These are phyloP conservation scores for Hippopotamyrus pictus DNA, from an alignment of 2,797 vertebrate species.

Conservation along the genomic window DNA sequence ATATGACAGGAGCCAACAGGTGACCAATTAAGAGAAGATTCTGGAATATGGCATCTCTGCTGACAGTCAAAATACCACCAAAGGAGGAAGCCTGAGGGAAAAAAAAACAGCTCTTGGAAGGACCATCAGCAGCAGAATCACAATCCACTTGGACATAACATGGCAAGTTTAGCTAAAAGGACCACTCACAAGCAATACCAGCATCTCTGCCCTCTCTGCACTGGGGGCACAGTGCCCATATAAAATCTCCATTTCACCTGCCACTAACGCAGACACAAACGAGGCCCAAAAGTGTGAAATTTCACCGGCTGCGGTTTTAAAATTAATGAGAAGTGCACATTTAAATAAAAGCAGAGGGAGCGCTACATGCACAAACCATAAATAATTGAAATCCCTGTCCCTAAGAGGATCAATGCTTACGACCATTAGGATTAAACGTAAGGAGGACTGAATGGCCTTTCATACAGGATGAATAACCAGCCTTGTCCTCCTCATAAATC, in stretches of 20 bases:
- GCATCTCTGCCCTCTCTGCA: neutral
- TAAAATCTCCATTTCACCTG: neutral
- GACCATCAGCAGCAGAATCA: neutral
- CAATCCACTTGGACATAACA: neutral
- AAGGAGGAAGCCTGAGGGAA: neutral
- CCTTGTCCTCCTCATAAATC: slow-evolving; percentile 27
- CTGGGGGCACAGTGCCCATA: neutral
- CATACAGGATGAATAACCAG: slow-evolving; percentile 35
- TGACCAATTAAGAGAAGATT: slow-evolving; percentile 6
- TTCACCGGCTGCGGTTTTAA: neutral
- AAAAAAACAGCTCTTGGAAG: neutral
- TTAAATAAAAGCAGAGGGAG: neutral
- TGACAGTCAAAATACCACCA: neutral
- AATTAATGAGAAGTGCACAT: neutral
- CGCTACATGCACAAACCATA: neutral
- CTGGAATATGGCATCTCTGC: neutral
- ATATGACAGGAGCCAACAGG: neutral
- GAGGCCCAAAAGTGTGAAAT: neutral
- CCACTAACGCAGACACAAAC: neutral
- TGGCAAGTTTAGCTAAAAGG: neutral
- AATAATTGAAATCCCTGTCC: slow-evolving; percentile 8
- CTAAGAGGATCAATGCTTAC: slow-evolving; percentile 16
- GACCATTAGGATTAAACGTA: slow-evolving; percentile 60
- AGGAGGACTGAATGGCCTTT: slow-evolving; percentile 45
- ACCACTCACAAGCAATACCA: neutral